Percentiles rank a stretch among this genome's conserved stretches.
Evolutionary conservation across 2,888 invertebrate genomes (phyloP).

Genomic region (Hermaeophaga mercurialis): DNA sequence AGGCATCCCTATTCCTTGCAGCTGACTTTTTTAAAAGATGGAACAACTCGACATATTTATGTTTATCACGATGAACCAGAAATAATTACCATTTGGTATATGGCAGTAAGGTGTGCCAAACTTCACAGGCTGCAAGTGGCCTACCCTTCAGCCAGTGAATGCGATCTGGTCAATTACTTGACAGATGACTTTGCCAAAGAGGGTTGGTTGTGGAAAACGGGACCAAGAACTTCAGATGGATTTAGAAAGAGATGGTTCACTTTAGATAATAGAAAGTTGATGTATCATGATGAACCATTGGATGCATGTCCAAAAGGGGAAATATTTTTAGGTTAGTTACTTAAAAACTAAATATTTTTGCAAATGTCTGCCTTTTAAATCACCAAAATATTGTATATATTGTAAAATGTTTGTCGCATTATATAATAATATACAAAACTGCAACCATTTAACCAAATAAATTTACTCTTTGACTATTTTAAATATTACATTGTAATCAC

Average conservation of each 20-base stretch:
- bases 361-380: too few species aligned
- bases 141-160: slow-evolving; percentile 76
- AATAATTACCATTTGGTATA: slow-evolving; percentile 81
- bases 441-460: too few species aligned
- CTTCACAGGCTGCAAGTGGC: slow-evolving; percentile 77
- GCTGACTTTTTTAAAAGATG: slow-evolving; percentile 83
- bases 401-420: too few species aligned
- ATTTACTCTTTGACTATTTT: too few species aligned
- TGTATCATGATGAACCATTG: slow-evolving; percentile 88
- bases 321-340: slow-evolving; percentile 77
- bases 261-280: slow-evolving; percentile 84
- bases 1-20: slow-evolving; percentile 72
- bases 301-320: slow-evolving; percentile 91
- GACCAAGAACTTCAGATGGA: slow-evolving; percentile 79
- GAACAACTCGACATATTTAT: slow-evolving; percentile 84
- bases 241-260: slow-evolving; percentile 90
- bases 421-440: too few species aligned
- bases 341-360: too few species aligned
- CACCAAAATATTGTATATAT: too few species aligned
- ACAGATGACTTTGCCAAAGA: slow-evolving; percentile 84
- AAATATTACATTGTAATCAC: too few species aligned
- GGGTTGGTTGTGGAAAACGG: slow-evolving; percentile 90
- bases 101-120: slow-evolving; percentile 74
- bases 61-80: slow-evolving; percentile 86
- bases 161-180: slow-evolving; percentile 72